Percentiles rank a stretch among this genome's conserved stretches.
Conservation (phyloP, 1,140 invertebrate species). For the Leptoteleia sp. region DNA sequence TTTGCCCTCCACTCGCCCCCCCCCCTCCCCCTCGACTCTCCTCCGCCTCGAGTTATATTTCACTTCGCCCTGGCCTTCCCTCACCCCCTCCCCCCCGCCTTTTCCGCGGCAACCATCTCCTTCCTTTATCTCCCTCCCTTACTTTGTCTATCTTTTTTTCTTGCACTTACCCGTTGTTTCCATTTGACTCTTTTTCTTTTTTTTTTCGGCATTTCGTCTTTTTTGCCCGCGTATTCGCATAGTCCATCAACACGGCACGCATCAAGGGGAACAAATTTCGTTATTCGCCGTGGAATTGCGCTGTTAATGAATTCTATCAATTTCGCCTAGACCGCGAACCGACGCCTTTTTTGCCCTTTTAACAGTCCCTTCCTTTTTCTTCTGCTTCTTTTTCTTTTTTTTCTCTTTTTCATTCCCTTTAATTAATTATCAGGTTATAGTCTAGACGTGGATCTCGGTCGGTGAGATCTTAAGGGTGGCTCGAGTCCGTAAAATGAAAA, state of each 20-base stretch:
- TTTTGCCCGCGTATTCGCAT: slow-evolving; percentile 31
- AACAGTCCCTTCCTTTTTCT: no score
- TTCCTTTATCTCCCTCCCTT: slow-evolving; percentile 23
- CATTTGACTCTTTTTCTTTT: slow-evolving; percentile 55
- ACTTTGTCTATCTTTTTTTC: slow-evolving; percentile 62
- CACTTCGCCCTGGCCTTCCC: no score
- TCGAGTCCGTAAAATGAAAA: slow-evolving; percentile 31
- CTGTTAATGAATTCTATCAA: slow-evolving; percentile 54
- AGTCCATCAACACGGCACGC: slow-evolving; percentile 53
- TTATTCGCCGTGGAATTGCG: slow-evolving; percentile 48
- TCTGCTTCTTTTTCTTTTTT: no score
- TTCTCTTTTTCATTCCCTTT: slow-evolving; percentile 1
- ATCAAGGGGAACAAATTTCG: slow-evolving; percentile 52
- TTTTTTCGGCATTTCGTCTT: slow-evolving; percentile 43
- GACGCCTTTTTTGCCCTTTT: no score
- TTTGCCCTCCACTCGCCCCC: no score
- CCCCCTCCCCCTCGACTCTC: no score
- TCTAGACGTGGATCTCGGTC: not conserved
- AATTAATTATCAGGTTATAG: slow-evolving; percentile 39
- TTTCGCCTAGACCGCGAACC: slow-evolving; percentile 25
- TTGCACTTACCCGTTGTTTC: slow-evolving; percentile 49
- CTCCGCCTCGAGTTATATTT: slow-evolving; percentile 12
- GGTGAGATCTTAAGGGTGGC: slow-evolving; percentile 36
- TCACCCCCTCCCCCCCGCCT: no score
- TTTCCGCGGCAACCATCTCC: no score